A percentile compares a stretch with the other conserved stretches of the same genome.
Conservation (phyloP, 2,888 invertebrate genomes). For the Leptopilina syphax region DNA sequence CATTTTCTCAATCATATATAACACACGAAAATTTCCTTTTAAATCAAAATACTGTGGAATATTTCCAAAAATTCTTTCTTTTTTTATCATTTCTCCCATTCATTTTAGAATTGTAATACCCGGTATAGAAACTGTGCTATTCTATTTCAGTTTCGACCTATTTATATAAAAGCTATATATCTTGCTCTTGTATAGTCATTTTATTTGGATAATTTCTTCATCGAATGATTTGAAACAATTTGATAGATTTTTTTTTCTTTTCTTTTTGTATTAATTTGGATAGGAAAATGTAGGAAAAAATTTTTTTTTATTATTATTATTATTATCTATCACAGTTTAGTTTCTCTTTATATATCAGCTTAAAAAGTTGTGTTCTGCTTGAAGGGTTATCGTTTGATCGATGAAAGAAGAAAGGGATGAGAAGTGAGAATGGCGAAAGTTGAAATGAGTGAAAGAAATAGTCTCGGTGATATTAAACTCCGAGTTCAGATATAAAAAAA, state of each 20-base stretch:
- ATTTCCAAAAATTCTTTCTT: too few relatives aligned
- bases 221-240: constrained; percentile 58
- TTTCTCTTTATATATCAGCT: constrained; percentile 11
- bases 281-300: too few relatives aligned
- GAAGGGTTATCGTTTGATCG: constrained; percentile 42
- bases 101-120: constrained; percentile 16
- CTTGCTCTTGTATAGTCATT: constrained; percentile 21
- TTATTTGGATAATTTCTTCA: constrained; percentile 29
- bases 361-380: constrained; percentile 18
- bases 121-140: constrained; percentile 33
- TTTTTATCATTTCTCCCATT: too few relatives aligned
- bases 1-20: neutral
- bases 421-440: constrained; percentile 40
- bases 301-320: too few relatives aligned
- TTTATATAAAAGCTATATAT: constrained; percentile 15
- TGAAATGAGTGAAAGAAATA: constrained; percentile 38
- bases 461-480: constrained; percentile 27
- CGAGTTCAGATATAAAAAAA: constrained; percentile 12
- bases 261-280: neutral
- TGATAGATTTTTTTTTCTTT: constrained; percentile 48
- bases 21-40: neutral
- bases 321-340: neutral
- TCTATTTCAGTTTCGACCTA: constrained; percentile 36
- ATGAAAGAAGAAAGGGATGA: constrained; percentile 37
- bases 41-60: too few relatives aligned